Evolutionary conservation across 1,140 invertebrate species (phyloP), one percentile per base, ranked within the genome.

Genomic region (Microplitis demolitor): DNA sequence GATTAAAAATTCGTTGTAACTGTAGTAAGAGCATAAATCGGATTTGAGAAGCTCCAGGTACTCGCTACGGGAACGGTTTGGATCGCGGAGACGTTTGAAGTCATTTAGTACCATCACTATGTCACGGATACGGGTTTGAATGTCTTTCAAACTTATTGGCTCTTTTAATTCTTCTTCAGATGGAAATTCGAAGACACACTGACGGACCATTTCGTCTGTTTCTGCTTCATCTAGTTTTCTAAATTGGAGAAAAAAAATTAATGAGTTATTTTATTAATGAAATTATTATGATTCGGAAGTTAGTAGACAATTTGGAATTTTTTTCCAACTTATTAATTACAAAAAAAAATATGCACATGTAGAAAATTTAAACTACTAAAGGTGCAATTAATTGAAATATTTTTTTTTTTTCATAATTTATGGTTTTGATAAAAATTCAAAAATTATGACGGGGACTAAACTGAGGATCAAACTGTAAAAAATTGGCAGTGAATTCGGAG

Each of bases 1-100:
- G 94, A 99, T 99, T 9, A 99, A 86, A 85, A 96, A 99, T 72
- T 94, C 91, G 88, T 99, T 99, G 80, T 99, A 99, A 81, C 94
- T 96, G 87, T 98, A 99, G 85, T 98, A 99, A n/a, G 90, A 89
- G 80, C 97, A 98, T 11, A 99, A 88, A 88, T 99, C 97, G 76
- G 91, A 91, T 62, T 89, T 89, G 24, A 99, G 87, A 6, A 97
- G 86, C 1, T 92, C 89, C 1, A 94, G 84, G 82, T 99, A 99
- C 72, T 99, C 97, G 61, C 89, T 88, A 60, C 97, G 88, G 34
- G 91, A 91, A 79, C 92, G 91, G 35, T 91, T 91, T 33, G 90
- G 84, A 82, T 97, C 92, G 72, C 94, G 90, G 66, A 94, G 88
- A 66, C 90, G 92, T 74, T 91, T 95, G 80, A 99, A 99, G 87